Conservation (phyloP, 2,797 vertebrate species). For the Paratrypauchen microcephalus region DNA sequence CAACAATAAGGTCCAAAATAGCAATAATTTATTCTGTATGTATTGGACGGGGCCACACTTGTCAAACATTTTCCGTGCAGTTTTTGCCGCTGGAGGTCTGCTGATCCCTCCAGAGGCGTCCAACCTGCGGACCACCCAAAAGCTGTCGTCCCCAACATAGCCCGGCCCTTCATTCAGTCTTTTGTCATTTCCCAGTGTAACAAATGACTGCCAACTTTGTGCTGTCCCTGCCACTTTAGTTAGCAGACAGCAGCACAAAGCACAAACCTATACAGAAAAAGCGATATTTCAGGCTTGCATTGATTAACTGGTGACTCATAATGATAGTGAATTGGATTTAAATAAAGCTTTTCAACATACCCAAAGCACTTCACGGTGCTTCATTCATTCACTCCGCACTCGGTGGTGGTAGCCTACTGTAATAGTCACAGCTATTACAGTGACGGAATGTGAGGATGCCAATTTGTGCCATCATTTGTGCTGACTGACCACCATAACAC, state of each 20-base stretch:
- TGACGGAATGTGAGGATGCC: no score
- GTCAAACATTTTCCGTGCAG: constrained; percentile 50
- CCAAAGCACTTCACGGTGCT: no score
- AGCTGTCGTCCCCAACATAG: constrained; percentile 63
- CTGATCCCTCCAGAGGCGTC: constrained; percentile 72
- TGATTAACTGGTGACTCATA: no score
- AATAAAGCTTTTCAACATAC: no score
- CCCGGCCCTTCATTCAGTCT: constrained; percentile 64
- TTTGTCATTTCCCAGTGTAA: constrained; percentile 66
- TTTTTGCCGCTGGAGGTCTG: constrained; percentile 63
- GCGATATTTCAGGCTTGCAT: no score
- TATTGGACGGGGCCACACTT: constrained; percentile 34
- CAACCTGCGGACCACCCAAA: constrained; percentile 74
- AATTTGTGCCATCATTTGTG: no score
- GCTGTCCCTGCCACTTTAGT: constrained; percentile 43
- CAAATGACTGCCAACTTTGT: constrained; percentile 62
- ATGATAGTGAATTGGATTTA: no score
- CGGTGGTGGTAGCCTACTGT: no score
- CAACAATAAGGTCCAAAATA: constrained; percentile 43
- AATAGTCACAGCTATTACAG: no score
- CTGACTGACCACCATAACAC: no score
- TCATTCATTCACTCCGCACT: no score
- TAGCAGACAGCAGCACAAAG: constrained; percentile 25
- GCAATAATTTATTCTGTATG: constrained; percentile 47
- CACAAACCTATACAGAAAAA: neutral